Conservation (phyloP, 2,797 vertebrate species). For the Chloroceryle amazona region DNA sequence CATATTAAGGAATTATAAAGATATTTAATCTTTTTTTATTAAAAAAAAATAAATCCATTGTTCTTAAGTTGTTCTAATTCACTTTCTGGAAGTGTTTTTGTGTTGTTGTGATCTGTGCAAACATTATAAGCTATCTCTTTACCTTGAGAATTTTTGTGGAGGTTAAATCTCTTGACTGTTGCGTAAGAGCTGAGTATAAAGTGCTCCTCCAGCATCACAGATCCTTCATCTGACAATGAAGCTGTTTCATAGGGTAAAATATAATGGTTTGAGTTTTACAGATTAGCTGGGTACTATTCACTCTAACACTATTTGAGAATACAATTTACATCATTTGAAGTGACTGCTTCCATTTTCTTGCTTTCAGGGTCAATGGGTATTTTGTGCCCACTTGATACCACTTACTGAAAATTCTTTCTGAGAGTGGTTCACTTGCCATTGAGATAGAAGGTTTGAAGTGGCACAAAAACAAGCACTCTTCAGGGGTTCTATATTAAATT, state of each 20-base stretch:
- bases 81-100: background rate
- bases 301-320: slow-evolving; percentile 10
- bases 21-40: background rate
- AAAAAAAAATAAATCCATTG: background rate
- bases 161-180: slow-evolving; percentile 37
- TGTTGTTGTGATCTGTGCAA: background rate
- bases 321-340: slow-evolving; percentile 19
- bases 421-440: slow-evolving; percentile 11
- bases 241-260: slow-evolving; percentile 42
- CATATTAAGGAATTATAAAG: background rate
- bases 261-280: slow-evolving; percentile 40
- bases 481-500: background rate
- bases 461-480: background rate
- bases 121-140: background rate
- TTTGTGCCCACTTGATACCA: slow-evolving; percentile 59
- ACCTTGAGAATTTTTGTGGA: background rate
- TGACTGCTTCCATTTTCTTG: slow-evolving; percentile 48
- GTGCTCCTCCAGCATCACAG: background rate
- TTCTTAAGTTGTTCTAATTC: background rate
- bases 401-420: slow-evolving; percentile 57
- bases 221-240: slow-evolving; percentile 50
- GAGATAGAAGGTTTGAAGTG: slow-evolving; percentile 4
- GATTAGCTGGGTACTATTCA: slow-evolving; percentile 48
- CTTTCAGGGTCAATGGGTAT: slow-evolving; percentile 64
- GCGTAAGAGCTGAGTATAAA: background rate